Conservation (phyloP, 2,113 vertebrate genomes). For the Penelope pileata region DNA sequence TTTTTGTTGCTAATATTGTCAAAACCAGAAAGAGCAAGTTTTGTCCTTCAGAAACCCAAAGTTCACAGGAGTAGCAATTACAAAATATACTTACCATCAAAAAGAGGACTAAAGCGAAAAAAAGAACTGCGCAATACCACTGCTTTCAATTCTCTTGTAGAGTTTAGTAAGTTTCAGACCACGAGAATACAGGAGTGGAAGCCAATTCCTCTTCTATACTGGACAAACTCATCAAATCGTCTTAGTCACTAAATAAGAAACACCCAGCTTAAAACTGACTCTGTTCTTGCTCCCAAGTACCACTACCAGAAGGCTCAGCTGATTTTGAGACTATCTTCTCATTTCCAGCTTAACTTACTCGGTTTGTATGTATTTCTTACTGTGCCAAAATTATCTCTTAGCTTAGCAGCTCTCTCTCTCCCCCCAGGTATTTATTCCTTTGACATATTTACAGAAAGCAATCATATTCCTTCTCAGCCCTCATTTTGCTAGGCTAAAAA, state of each 20-base stretch:
- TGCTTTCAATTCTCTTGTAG: neutral
- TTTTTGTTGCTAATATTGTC: neutral
- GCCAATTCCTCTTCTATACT: neutral
- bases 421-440: neutral
- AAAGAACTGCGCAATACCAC: neutral
- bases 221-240: neutral
- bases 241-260: neutral
- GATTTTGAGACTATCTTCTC: neutral
- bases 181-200: neutral
- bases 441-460: neutral
- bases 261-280: neutral
- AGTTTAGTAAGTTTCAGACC: neutral
- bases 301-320: neutral
- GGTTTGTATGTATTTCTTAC: neutral
- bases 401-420: neutral
- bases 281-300: neutral
- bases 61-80: neutral
- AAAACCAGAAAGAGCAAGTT: neutral
- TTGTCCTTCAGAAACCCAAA: neutral
- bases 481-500: slow-evolving; percentile 5
- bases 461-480: neutral
- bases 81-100: neutral
- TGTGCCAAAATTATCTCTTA: neutral
- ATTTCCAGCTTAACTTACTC: neutral
- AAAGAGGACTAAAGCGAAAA: neutral